A percentile compares a stretch with the other conserved stretches of the same genome.
Evolutionary conservation across 2,113 vertebrate genomes (phyloP).

Genomic region (Crotophaga sulcirostris): DNA sequence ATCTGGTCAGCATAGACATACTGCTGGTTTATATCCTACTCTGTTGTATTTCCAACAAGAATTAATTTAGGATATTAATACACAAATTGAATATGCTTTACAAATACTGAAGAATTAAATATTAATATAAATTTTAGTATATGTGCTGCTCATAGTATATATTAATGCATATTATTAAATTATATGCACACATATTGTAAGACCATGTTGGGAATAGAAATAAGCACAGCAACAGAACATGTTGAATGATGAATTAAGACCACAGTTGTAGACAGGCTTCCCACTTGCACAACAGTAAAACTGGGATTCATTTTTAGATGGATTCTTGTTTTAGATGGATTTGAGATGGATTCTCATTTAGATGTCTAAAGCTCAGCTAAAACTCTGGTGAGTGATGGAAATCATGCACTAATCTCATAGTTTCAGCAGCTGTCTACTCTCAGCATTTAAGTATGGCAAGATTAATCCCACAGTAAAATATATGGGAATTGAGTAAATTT

Average conservation of each 20-base stretch:
- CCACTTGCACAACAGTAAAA: neutral
- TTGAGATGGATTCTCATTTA: neutral
- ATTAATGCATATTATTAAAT: neutral
- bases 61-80: neutral
- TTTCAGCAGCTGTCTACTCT: neutral
- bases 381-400: neutral
- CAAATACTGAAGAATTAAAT: neutral
- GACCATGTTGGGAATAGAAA: neutral
- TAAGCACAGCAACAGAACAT: neutral
- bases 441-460: neutral
- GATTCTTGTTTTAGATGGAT: too few species aligned
- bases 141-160: neutral
- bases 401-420: neutral
- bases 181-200: neutral
- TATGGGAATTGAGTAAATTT: neutral
- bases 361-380: neutral
- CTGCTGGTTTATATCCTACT: neutral
- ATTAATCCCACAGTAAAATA: neutral
- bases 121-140: neutral
- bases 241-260: neutral
- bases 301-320: neutral
- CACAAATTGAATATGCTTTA: neutral
- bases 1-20: neutral
- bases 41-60: neutral
- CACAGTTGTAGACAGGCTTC: neutral